Percentiles rank a stretch among this genome's conserved stretches.
Conservation (phyloP, 2,888 invertebrate genomes). For the Eristalis tenax region DNA sequence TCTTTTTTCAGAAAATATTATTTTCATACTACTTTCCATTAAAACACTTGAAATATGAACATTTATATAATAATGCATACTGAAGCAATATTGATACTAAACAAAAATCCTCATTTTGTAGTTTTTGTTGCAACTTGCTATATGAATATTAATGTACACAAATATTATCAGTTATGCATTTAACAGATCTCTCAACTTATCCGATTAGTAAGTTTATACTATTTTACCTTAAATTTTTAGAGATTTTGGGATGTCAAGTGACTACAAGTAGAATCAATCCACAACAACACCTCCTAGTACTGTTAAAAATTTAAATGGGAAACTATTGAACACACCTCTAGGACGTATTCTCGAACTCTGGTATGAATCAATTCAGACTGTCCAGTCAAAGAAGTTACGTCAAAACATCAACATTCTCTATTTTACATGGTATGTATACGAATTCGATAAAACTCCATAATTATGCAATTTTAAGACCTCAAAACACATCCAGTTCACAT, state of each 20-base stretch:
- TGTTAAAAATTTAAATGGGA: not conserved
- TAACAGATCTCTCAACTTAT: too few species aligned
- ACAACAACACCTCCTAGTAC: not conserved
- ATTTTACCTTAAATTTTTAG: too few species aligned
- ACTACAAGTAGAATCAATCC: too few species aligned
- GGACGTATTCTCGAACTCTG: constrained; percentile 38
- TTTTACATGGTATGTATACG: constrained; percentile 70
- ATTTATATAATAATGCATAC: too few species aligned
- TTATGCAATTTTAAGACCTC: constrained; percentile 60
- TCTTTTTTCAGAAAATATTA: not conserved
- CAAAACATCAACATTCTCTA: constrained; percentile 69
- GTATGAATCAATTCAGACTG: constrained; percentile 57
- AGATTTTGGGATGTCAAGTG: too few species aligned
- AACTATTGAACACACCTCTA: not conserved
- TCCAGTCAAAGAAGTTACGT: constrained; percentile 70
- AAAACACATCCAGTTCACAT: not conserved
- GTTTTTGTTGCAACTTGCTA: too few species aligned
- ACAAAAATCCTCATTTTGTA: too few species aligned
- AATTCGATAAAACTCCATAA: constrained; percentile 59
- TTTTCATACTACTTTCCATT: not conserved
- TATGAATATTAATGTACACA: too few species aligned
- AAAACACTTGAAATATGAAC: not conserved
- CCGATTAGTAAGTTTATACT: too few species aligned
- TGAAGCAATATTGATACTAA: too few species aligned
- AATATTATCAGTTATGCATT: too few species aligned